A percentile compares a stretch with the other conserved stretches of the same genome.
These are phyloP conservation scores for Iguana delicatissima DNA, from an alignment of 2,797 vertebrate species.

Conservation along the genomic window DNA sequence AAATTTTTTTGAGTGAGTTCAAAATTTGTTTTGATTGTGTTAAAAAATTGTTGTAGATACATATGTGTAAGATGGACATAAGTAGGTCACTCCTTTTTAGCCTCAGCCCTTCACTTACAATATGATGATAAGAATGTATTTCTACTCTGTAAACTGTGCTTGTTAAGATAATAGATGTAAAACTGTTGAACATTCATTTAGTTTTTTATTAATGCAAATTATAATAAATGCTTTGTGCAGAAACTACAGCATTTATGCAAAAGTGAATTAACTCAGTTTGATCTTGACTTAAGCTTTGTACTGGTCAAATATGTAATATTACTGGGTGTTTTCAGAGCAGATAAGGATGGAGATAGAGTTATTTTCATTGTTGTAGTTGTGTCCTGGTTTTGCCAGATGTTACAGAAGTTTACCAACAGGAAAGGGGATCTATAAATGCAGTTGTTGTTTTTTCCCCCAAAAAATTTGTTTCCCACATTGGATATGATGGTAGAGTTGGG, in stretches of 20 bases:
- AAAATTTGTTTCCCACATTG: neutral
- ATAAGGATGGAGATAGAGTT: neutral
- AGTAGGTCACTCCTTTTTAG: neutral
- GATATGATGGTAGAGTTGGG: too few species aligned
- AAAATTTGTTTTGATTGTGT: neutral
- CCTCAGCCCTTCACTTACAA: neutral
- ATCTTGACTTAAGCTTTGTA: neutral
- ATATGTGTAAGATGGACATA: neutral
- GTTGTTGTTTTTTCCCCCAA: neutral
- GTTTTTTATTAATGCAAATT: neutral
- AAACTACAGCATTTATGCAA: neutral
- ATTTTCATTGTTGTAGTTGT: neutral
- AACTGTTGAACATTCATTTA: neutral
- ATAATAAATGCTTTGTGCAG: neutral
- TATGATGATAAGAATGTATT: neutral
- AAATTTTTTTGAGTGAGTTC: neutral
- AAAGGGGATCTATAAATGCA: neutral
- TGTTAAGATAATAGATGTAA: neutral
- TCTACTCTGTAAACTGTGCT: neutral
- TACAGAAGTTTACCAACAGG: neutral
- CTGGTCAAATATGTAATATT: neutral
- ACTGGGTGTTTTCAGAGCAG: neutral
- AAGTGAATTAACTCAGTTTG: neutral
- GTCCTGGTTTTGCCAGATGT: neutral
- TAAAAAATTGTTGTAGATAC: neutral